Base-by-base conservation (phyloP, 2,113 vertebrate genomes). In the Eleginops maclovinus region DNA sequence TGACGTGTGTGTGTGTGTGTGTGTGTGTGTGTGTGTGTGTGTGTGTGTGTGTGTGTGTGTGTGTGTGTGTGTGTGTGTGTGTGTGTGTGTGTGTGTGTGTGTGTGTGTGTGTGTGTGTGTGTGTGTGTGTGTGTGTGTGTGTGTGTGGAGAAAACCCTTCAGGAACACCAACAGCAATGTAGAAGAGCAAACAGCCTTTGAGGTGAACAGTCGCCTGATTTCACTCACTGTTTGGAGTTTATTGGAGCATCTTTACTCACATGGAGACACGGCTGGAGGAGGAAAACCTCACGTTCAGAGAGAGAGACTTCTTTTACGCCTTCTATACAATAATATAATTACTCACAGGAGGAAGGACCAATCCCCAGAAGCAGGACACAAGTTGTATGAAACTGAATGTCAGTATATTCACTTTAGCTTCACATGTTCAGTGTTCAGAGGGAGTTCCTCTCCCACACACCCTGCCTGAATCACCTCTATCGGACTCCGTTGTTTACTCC, bases 121-220 rank as follows among this genome's bases (percentile, higher is more conserved):
- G 50, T 53, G 50, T 53, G 50, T 12, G 50, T 53, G 69, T 70
- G 65, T 67, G 85, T 81, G 28, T 3, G 56, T 14, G 63, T 36
- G 22, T 13, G 8, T 67, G 47, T 12, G 51, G 22, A n/a, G n/a
- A 31, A 64, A 62, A 28, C 63, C 77, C 62, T 55, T 19, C 59
- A 31, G 36, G 63, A 79, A 19, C 72, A 78, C 36, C 60, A 51
- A 36, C 50, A 44, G 76, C 31, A 46, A 68, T 74, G 72, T 63
- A 62, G 14, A 58, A 83, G 68, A 72, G 63, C 50, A 77, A 78
- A 77, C 56, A 49, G 61, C 60, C 50, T 53, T 67, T 8, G 4
- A 43, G 59, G 58, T 43, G 3, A 68, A 47, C 49, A 76, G 40
- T 67, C 6, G 63, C 44, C 14, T 63, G 68, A 59, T 75, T 64